These are phyloP conservation scores for Drosophila melanosoma DNA, from an alignment of 2,888 invertebrate species.

Conservation along the genomic window DNA sequence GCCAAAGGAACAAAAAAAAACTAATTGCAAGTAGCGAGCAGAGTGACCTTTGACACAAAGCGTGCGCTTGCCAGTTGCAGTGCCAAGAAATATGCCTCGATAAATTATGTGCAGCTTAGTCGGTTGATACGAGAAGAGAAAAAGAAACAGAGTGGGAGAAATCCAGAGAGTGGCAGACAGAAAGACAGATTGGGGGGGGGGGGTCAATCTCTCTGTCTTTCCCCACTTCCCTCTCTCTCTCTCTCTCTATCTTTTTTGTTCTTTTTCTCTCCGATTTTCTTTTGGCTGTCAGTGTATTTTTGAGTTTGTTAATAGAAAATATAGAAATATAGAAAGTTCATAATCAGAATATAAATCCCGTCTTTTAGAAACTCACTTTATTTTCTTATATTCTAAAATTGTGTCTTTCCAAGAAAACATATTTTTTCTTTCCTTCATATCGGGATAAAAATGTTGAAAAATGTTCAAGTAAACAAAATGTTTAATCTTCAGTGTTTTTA, in stretches of 20 bases:
- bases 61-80: constrained; percentile 8
- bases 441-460: too few relatives aligned
- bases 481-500: too few relatives aligned
- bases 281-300: neutral
- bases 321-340: too few relatives aligned
- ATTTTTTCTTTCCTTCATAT: too few relatives aligned
- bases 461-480: too few relatives aligned
- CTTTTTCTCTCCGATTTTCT: neutral
- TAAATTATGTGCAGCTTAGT: neutral
- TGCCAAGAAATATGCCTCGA: constrained; percentile 8
- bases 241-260: neutral
- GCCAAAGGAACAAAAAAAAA: neutral
- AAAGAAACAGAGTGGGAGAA: neutral
- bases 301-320: neutral
- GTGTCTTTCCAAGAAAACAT: too few relatives aligned
- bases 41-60: constrained; percentile 10
- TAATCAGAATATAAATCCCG: too few relatives aligned
- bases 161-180: neutral
- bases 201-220: neutral
- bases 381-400: too few relatives aligned
- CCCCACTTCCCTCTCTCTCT: accelerated
- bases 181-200: neutral
- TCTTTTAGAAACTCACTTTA: too few relatives aligned
- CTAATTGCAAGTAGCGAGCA: constrained; percentile 3
- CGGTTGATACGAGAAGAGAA: neutral